These are phyloP conservation scores for Lethrus apterus DNA, from an alignment of 1,140 invertebrate genomes.

Conservation along the genomic window DNA sequence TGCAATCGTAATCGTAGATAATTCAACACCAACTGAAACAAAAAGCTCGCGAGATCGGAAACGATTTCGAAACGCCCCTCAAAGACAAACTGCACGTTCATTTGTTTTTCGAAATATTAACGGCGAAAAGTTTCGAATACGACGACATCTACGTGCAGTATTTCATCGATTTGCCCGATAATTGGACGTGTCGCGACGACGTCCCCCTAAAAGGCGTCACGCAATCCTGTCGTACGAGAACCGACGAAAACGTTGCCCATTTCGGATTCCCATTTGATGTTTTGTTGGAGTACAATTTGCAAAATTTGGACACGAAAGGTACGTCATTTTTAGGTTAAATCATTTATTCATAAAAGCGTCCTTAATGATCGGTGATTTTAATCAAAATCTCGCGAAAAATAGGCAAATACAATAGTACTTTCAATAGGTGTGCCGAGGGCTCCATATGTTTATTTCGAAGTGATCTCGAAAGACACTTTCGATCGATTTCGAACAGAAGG, in stretches of 20 bases:
- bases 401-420: not conserved
- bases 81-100: constrained; percentile 28
- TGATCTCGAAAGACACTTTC: constrained; percentile 33
- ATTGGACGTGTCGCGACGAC: constrained; percentile 23
- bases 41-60: not conserved
- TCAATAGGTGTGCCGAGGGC: constrained; percentile 21
- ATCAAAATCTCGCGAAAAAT: no score
- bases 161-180: constrained; percentile 28
- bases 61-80: constrained; percentile 26
- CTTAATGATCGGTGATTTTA: no score
- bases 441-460: constrained; percentile 34
- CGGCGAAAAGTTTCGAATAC: constrained; percentile 31
- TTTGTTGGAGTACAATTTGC: constrained; percentile 27
- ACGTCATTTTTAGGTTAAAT: no score
- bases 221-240: constrained; percentile 23
- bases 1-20: constrained; percentile 2
- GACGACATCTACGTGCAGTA: constrained; percentile 30
- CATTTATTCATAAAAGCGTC: no score
- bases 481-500: constrained; percentile 33
- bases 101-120: constrained; percentile 32
- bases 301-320: no score
- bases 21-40: not conserved
- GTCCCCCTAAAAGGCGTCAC: constrained; percentile 25
- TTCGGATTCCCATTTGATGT: constrained; percentile 31
- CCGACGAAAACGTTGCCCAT: constrained; percentile 21